Percentiles rank a stretch among this genome's conserved stretches.
Evolutionary conservation across 2,113 vertebrate species (phyloP).

Genomic region (Gulo gulo): DNA sequence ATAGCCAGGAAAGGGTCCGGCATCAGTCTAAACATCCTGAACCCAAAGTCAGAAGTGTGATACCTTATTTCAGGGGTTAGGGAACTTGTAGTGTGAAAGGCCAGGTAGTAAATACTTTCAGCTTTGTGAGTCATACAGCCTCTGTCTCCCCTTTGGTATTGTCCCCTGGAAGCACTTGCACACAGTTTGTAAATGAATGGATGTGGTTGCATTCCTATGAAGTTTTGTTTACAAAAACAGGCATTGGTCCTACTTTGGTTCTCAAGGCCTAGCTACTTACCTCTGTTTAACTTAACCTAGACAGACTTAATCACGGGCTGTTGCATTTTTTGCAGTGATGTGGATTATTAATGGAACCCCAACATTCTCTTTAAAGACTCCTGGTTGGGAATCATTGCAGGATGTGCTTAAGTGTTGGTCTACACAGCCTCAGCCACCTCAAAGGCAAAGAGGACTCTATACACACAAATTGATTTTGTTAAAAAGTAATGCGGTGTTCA

Average conservation of each 20-base stretch:
- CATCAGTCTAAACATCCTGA: not conserved
- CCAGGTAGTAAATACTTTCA: not conserved
- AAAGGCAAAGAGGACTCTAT: not conserved
- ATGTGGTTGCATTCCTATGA: not conserved
- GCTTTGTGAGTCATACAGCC: accelerated
- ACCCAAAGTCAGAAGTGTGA: not conserved
- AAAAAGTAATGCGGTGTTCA: not conserved
- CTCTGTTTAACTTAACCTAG: not conserved
- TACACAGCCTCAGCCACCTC: not conserved
- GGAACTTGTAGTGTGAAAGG: not conserved
- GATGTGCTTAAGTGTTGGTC: not conserved
- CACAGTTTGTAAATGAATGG: not conserved
- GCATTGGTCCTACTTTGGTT: not conserved
- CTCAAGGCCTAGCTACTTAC: not conserved
- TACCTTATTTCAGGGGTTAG: not conserved
- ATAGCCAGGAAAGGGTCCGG: not conserved
- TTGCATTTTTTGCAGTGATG: not conserved
- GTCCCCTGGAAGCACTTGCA: not conserved
- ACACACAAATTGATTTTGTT: not conserved
- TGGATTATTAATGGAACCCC: not conserved
- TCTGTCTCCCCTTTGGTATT: not conserved
- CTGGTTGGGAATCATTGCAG: not conserved
- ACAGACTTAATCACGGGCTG: not conserved
- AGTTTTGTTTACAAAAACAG: not conserved
- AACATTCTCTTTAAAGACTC: not conserved